These are phyloP conservation scores for Urocolius indicus DNA, from an alignment of 2,113 vertebrate species.

Conservation along the genomic window DNA sequence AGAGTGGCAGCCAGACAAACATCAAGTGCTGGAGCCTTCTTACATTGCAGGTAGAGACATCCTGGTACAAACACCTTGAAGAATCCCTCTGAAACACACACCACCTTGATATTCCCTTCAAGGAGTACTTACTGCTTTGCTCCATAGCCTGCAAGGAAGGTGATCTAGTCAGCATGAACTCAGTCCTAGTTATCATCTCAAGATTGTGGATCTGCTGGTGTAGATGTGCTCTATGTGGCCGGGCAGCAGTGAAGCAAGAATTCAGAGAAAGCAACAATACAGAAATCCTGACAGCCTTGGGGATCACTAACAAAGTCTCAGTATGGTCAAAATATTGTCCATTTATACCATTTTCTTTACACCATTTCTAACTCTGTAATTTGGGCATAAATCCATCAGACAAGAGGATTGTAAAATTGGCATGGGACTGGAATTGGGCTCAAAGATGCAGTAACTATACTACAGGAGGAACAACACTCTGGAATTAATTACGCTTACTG, in stretches of 20 bases:
- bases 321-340: background rate
- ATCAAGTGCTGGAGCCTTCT: background rate
- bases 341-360: background rate
- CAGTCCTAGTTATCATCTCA: background rate
- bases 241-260: background rate
- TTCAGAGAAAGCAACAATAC: background rate
- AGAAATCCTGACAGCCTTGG: background rate
- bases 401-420: background rate
- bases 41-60: background rate
- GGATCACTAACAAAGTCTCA: background rate
- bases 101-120: background rate
- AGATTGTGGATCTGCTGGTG: background rate
- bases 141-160: background rate
- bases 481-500: background rate
- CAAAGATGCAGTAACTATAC: background rate
- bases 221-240: background rate
- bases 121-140: background rate
- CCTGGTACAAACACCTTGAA: background rate
- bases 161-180: background rate
- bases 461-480: background rate
- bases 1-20: rapidly evolving
- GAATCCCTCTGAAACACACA: background rate
- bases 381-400: background rate
- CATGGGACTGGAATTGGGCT: background rate
- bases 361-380: background rate